Evolutionary conservation across 2,888 invertebrate species (phyloP).

Genomic region (Tridacna crocea): DNA sequence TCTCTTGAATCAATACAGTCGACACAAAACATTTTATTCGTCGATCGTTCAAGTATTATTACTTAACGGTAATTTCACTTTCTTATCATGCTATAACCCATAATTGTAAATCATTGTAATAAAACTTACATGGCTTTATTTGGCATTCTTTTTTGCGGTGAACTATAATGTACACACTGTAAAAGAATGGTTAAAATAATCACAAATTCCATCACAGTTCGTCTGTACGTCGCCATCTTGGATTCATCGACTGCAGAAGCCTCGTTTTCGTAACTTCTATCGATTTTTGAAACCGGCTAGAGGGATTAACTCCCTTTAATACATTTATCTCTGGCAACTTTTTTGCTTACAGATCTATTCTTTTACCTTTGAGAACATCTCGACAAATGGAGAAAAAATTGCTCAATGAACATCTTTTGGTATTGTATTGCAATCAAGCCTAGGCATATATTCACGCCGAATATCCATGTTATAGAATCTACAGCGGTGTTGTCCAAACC

Average conservation of each 20-base stretch:
- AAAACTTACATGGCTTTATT: slow-evolving; percentile 41
- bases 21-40: too few species aligned
- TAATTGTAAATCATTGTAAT: too few species aligned
- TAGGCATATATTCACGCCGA: neutral
- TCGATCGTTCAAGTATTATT: too few species aligned
- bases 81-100: too few species aligned
- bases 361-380: neutral
- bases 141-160: slow-evolving; percentile 32
- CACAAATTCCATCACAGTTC: slow-evolving; percentile 19
- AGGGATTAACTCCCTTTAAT: slow-evolving; percentile 19
- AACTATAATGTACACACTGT: neutral
- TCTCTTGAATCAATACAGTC: too few species aligned
- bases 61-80: too few species aligned
- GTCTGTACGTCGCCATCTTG: slow-evolving; percentile 52
- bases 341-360: neutral
- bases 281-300: slow-evolving; percentile 3
- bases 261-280: slow-evolving; percentile 36
- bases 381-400: neutral
- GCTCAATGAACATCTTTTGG: neutral
- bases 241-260: slow-evolving; percentile 60
- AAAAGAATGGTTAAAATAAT: slow-evolving; percentile 34
- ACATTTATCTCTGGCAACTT: neutral
- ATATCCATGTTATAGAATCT: too few species aligned
- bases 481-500: too few species aligned
- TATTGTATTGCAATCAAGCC: neutral